Evolutionary conservation across 2,113 vertebrate genomes (phyloP).

Genomic region (Trematocara zebra): DNA sequence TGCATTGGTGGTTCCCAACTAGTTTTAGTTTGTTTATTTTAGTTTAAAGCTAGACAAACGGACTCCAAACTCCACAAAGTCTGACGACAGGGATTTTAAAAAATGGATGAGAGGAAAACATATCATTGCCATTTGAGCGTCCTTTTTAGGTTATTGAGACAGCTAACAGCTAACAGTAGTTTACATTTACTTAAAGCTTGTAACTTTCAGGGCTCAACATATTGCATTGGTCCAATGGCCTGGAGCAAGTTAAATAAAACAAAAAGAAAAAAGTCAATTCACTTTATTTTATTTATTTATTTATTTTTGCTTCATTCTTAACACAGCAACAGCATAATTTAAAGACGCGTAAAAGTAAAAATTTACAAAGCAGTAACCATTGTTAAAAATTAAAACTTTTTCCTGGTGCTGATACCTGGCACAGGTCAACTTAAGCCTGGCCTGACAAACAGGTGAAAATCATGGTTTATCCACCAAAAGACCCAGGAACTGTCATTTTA

Average conservation of each 20-base stretch:
- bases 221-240: not conserved
- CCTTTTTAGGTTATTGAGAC: accelerated
- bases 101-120: not conserved
- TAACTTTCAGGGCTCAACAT: not conserved
- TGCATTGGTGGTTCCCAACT: not conserved
- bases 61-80: not conserved
- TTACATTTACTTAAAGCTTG: not conserved
- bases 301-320: not conserved
- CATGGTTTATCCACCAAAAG: not conserved
- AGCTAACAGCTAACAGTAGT: not conserved
- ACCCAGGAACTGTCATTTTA: not conserved
- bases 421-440: not conserved
- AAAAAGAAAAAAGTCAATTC: not conserved
- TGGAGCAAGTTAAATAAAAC: not conserved
- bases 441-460: not conserved
- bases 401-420: not conserved
- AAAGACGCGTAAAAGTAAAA: accelerated
- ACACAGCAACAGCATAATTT: not conserved
- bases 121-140: accelerated
- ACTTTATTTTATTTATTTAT: not conserved
- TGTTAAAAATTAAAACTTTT: accelerated
- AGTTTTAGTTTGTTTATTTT: not conserved
- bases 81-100: not conserved
- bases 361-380: not conserved
- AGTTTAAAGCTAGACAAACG: not conserved